Conservation (phyloP, 2,888 invertebrate genomes). For the Xylocampa areola region DNA sequence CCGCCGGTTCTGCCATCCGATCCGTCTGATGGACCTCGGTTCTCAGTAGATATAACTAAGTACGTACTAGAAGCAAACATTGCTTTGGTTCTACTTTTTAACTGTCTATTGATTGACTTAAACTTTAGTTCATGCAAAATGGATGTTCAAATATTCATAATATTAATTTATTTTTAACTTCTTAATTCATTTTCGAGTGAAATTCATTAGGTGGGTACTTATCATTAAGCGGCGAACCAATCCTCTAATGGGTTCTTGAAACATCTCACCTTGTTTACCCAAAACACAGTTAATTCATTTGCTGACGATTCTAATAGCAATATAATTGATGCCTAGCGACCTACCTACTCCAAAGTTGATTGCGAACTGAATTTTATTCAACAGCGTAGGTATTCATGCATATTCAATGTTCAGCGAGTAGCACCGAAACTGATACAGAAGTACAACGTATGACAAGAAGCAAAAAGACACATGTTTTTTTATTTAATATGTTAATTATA, state of each 20-base stretch:
- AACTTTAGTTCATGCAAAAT: too few species aligned
- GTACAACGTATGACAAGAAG: not conserved
- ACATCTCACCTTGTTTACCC: slow-evolving; percentile 12
- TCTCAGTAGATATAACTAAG: slow-evolving; percentile 23
- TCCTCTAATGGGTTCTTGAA: not conserved
- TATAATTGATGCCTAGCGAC: slow-evolving; percentile 20
- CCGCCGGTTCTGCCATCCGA: slow-evolving; percentile 30
- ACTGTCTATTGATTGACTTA: too few species aligned
- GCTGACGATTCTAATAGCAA: slow-evolving; percentile 11
- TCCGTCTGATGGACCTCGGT: slow-evolving; percentile 23
- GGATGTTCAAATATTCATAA: too few species aligned
- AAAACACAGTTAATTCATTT: slow-evolving; percentile 22
- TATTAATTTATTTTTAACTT: too few species aligned
- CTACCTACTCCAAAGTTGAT: slow-evolving; percentile 33
- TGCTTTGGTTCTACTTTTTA: slow-evolving; percentile 4
- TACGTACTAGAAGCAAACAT: slow-evolving; percentile 14
- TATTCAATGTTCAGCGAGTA: slow-evolving; percentile 37
- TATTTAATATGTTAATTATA: too few species aligned
- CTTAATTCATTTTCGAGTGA: too few species aligned
- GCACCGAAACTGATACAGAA: slow-evolving; percentile 14
- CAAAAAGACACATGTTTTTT: not conserved
- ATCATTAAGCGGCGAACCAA: not conserved
- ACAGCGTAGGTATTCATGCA: slow-evolving; percentile 37
- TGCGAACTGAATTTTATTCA: slow-evolving; percentile 43
- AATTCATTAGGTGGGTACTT: too few species aligned